Evolutionary conservation across 2,888 invertebrate genomes (phyloP).

Genomic region (Morpho deidamia): DNA sequence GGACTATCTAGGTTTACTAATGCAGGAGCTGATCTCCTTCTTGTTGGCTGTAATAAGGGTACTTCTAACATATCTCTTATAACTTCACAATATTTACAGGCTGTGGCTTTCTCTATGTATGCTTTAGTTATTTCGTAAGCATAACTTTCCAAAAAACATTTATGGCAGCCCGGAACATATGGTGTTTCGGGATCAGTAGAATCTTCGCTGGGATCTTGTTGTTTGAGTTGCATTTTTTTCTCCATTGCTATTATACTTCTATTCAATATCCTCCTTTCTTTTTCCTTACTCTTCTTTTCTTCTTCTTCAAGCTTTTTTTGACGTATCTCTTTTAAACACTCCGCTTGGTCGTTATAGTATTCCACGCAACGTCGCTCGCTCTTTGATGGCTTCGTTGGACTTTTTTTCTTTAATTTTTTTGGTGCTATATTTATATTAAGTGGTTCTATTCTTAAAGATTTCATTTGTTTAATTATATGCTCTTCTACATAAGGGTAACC

Average conservation of each 20-base stretch:
- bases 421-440: slow-evolving; percentile 57
- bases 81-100: slow-evolving; percentile 73
- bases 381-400: slow-evolving; percentile 64
- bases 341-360: slow-evolving; percentile 81
- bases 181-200: slow-evolving; percentile 59
- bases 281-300: slow-evolving; percentile 52
- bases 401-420: slow-evolving; percentile 51
- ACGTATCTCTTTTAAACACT: slow-evolving; percentile 76
- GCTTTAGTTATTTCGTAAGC: slow-evolving; percentile 68
- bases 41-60: slow-evolving; percentile 55
- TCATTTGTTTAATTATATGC: slow-evolving; percentile 72
- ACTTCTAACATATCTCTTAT: slow-evolving; percentile 66
- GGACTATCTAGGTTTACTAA: slow-evolving; percentile 65
- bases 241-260: slow-evolving; percentile 52
- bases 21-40: slow-evolving; percentile 78
- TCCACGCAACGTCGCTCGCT: slow-evolving; percentile 65
- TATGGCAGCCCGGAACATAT: slow-evolving; percentile 66
- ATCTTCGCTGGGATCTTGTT: slow-evolving; percentile 62
- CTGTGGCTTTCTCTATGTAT: slow-evolving; percentile 59
- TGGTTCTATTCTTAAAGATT: slow-evolving; percentile 67
- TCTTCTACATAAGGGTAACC: slow-evolving; percentile 64
- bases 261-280: slow-evolving; percentile 54
- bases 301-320: slow-evolving; percentile 59
- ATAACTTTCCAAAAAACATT: slow-evolving; percentile 71
- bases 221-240: slow-evolving; percentile 49